Conservation (phyloP, 2,888 invertebrate genomes). For the Trichopria drosophilae region DNA sequence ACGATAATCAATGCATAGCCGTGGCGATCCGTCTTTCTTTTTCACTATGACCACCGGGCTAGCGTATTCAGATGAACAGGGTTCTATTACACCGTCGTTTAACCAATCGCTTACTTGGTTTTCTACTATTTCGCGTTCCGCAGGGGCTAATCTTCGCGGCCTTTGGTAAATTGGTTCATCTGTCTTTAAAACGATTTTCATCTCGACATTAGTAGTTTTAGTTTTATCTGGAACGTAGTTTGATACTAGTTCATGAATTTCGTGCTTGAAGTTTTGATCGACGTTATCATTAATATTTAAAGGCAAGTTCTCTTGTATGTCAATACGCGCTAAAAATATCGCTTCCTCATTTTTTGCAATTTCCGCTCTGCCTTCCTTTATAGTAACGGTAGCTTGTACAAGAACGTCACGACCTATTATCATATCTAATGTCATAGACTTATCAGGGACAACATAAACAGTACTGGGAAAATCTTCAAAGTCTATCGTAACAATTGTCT, state of each 20-base stretch:
- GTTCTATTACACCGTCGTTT: no score
- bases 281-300: not conserved
- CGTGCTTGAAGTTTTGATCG: not conserved
- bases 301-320: no score
- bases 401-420: constrained; percentile 23
- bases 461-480: constrained; percentile 3
- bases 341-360: constrained; percentile 1
- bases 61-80: no score
- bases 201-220: constrained; percentile 11
- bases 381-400: constrained; percentile 15
- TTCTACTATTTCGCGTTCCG: constrained; percentile 19
- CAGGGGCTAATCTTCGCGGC: constrained; percentile 12
- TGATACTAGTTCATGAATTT: constrained; percentile 3
- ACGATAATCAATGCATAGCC: constrained; percentile 27
- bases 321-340: not conserved
- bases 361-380: constrained; percentile 10
- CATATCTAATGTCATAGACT: constrained; percentile 13
- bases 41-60: constrained; percentile 37
- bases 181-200: constrained; percentile 9
- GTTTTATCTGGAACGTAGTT: constrained; percentile 11
- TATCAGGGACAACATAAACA: constrained; percentile 17
- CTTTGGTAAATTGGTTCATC: constrained; percentile 10
- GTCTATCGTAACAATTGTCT: constrained; percentile 2
- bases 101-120: constrained; percentile 16
- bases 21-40: constrained; percentile 34